Evolutionary conservation across 2,888 invertebrate genomes (phyloP).

Genomic region (Acrobasis suavella): DNA sequence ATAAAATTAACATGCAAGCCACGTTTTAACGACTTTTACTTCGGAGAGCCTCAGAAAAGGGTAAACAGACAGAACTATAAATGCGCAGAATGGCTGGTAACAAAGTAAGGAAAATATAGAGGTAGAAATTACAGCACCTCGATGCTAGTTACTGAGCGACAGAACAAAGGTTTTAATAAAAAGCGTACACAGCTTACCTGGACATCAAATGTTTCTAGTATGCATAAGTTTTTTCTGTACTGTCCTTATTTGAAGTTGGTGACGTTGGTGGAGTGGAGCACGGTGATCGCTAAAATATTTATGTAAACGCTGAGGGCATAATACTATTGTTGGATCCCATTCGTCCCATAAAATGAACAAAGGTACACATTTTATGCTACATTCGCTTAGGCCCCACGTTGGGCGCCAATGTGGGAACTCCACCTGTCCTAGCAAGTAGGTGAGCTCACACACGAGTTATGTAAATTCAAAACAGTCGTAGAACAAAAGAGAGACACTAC

Average conservation of each 20-base stretch:
- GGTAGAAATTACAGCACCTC: too few relatives aligned
- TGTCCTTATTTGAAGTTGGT: neutral
- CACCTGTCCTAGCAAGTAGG: too few relatives aligned
- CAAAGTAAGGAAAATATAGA: neutral
- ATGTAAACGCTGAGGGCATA: neutral
- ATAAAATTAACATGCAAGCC: neutral
- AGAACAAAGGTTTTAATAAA: too few relatives aligned
- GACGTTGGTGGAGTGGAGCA: neutral
- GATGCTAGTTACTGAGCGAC: too few relatives aligned
- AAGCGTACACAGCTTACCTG: too few relatives aligned
- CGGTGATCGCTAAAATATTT: slow-evolving; percentile 1
- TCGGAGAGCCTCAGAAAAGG: neutral
- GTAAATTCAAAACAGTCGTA: too few relatives aligned
- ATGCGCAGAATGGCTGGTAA: neutral
- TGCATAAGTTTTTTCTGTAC: too few relatives aligned
- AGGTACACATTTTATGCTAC: neutral
- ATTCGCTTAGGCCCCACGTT: too few relatives aligned
- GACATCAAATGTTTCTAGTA: too few relatives aligned
- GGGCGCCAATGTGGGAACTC: too few relatives aligned
- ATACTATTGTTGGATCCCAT: neutral
- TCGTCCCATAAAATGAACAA: slow-evolving; percentile 2
- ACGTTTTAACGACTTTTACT: neutral
- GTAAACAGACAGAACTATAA: neutral
- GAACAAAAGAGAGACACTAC: too few relatives aligned
- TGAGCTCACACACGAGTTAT: too few relatives aligned